Percentiles rank a stretch among this genome's conserved stretches.
Conservation (phyloP, 2,797 vertebrate genomes). For the Microtus californicus region DNA sequence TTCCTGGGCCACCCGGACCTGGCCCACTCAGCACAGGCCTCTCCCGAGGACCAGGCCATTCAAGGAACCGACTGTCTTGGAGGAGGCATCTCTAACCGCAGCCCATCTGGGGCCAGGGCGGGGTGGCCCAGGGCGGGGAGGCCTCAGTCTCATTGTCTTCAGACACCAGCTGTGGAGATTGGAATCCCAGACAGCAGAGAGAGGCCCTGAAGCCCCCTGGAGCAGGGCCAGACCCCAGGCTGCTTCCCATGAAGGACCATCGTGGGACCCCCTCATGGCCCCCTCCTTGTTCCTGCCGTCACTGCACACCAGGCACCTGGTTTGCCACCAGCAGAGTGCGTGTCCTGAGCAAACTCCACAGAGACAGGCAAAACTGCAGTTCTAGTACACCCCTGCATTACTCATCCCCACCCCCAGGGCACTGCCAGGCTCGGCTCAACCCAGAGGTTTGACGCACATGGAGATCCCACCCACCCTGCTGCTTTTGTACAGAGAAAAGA, state of each 20-base stretch:
- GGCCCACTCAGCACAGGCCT: constrained; percentile 60
- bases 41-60: constrained; percentile 60
- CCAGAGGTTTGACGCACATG: constrained; percentile 67
- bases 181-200: constrained; percentile 77
- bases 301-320: constrained; percentile 47
- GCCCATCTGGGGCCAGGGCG: constrained; percentile 81
- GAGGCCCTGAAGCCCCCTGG: constrained; percentile 73
- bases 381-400: neutral
- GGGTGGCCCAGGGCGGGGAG: constrained; percentile 57
- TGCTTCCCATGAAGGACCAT: constrained; percentile 63
- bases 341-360: neutral
- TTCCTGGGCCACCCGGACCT: constrained; percentile 67
- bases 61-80: constrained; percentile 75
- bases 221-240: constrained; percentile 57
- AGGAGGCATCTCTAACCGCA: constrained; percentile 77
- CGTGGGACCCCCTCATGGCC: neutral
- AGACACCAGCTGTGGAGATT: constrained; percentile 65
- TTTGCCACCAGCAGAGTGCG: neutral
- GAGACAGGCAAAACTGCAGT: neutral
- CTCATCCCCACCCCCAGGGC: neutral
- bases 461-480: constrained; percentile 73
- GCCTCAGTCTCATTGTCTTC: constrained; percentile 75
- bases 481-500: constrained; percentile 58
- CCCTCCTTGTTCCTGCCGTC: neutral
- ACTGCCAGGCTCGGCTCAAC: constrained; percentile 58